Evolutionary conservation across 1,140 invertebrate species (phyloP).

Genomic region (Vollenhovia emeryi): DNA sequence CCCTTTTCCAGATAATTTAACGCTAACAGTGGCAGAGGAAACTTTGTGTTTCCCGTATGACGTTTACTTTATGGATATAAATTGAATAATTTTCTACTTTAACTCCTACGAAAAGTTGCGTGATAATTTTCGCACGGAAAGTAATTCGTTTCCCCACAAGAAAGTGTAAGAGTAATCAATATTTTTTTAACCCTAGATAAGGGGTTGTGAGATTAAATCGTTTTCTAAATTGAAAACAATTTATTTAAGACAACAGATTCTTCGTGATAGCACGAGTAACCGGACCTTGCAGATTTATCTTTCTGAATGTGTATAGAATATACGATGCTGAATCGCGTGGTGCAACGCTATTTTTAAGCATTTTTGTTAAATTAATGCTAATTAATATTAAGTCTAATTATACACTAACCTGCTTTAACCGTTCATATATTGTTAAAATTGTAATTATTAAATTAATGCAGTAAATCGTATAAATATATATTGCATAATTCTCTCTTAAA

Average conservation of each 20-base stretch:
- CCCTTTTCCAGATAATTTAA: not conserved
- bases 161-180: not conserved
- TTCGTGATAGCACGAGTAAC: not conserved
- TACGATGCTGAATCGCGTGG: not conserved
- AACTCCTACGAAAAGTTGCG: not conserved
- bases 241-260: not conserved
- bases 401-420: not conserved
- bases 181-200: not conserved
- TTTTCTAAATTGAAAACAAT: not conserved
- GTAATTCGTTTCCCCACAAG: not conserved
- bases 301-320: not conserved
- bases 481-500: not conserved
- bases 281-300: not conserved
- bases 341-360: not conserved
- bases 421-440: not conserved
- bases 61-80: not conserved
- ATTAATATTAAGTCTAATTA: constrained; percentile 16
- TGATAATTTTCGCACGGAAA: not conserved
- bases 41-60: not conserved
- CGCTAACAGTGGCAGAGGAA: not conserved
- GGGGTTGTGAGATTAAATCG: not conserved
- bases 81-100: not conserved
- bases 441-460: constrained; percentile 1
- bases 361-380: not conserved
- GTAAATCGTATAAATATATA: not conserved